These are phyloP conservation scores for Latrodectus elegans DNA, from an alignment of 2,888 invertebrate genomes.

Conservation along the genomic window DNA sequence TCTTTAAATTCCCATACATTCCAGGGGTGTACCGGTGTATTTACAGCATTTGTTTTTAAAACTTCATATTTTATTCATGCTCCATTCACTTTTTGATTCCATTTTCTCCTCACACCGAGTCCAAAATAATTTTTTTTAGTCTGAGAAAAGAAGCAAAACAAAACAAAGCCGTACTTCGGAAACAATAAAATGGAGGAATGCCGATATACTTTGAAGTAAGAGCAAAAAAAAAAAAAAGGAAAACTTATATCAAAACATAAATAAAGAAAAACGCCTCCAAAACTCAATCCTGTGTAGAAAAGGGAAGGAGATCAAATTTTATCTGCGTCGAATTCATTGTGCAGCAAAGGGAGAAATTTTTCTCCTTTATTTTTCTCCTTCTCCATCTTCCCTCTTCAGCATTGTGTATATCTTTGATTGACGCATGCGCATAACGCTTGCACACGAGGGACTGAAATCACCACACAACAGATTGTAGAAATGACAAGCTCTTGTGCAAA, in stretches of 20 bases:
- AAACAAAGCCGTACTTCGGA: not conserved
- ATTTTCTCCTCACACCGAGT: slow-evolving; percentile 1
- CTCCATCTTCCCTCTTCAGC: not conserved
- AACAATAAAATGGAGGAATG: not conserved
- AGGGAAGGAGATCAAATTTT: not conserved
- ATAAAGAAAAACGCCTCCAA: not conserved
- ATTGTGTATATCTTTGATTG: slow-evolving; percentile 2
- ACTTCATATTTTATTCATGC: slow-evolving; percentile 2
- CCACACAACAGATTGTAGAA: not conserved
- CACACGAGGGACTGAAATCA: slow-evolving; percentile 5
- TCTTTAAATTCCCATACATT: not conserved
- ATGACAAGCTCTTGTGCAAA: not conserved
- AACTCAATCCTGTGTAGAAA: not conserved
- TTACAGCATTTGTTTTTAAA: not conserved
- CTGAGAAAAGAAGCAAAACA: not conserved
- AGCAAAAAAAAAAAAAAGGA: not conserved
- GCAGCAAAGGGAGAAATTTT: not conserved
- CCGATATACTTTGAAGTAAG: not conserved
- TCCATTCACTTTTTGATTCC: not conserved
- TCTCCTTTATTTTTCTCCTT: not conserved
- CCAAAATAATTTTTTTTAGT: not conserved
- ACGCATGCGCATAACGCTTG: not conserved
- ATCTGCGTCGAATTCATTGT: slow-evolving; percentile 3
- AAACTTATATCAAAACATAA: not conserved
- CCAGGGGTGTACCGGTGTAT: not conserved